These are phyloP conservation scores for Bufo gargarizans DNA, from an alignment of 2,113 vertebrate genomes.

Conservation along the genomic window DNA sequence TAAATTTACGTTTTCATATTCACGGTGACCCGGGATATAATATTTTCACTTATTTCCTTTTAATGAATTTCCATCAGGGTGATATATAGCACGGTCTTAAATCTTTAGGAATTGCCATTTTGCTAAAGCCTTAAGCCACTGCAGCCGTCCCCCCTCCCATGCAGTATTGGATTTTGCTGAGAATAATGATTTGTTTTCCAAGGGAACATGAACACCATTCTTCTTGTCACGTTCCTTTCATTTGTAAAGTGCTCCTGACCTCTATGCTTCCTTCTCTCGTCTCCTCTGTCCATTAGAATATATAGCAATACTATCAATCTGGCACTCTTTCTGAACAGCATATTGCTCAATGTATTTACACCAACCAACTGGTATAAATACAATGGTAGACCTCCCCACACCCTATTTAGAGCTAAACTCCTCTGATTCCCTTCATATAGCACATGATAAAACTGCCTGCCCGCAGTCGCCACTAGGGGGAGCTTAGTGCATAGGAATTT, in stretches of 20 bases:
- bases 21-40: neutral
- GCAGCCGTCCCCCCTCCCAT: neutral
- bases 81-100: neutral
- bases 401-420: too few species aligned
- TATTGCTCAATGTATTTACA: too few species aligned
- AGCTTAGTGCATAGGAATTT: too few species aligned
- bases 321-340: too few species aligned
- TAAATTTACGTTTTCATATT: neutral
- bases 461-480: too few species aligned
- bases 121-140: neutral
- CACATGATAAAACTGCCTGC: too few species aligned
- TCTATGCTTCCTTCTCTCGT: neutral
- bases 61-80: neutral
- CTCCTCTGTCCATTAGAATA: neutral
- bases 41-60: neutral
- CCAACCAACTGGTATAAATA: too few species aligned
- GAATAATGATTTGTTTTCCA: neutral
- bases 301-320: neutral
- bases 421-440: too few species aligned
- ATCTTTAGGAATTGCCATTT: neutral
- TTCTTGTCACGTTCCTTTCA: neutral
- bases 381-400: too few species aligned
- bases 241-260: neutral
- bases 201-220: neutral
- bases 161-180: constrained; percentile 15